Base-by-base conservation (phyloP, 2,797 vertebrate species). In the Enteromius thamalakanensis region DNA sequence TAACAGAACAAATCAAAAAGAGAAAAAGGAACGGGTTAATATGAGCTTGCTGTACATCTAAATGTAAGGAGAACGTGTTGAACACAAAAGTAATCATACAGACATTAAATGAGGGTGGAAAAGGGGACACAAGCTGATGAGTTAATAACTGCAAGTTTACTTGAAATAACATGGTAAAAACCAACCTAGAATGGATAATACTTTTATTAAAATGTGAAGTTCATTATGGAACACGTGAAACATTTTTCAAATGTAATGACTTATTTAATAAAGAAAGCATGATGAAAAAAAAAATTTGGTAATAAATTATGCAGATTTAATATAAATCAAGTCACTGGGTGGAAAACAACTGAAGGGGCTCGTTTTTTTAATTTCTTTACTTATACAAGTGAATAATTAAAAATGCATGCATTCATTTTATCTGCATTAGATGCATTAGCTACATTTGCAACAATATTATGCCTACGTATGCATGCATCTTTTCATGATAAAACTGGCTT, bases 251-350 rank as follows among this genome's bases (percentile, higher is more conserved):
- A 69, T 0, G 17, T 26, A 21, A 68, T 42, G 32, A 42, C 17
- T 58, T 58, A 42, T 69, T 34, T 26, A 55, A 42, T 26, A 42
- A 29, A 12, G 17, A 37, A 17, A 37, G 37, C 10, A 58, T 40
- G 49, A 79, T 53, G 64, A 21, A 6, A 69, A 58, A 64, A 80
- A 29, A 42, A 10, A 45, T 47, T 71, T 32, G 9, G 79, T 64
- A 47, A 60, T 71, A 32, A 32, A 80, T 71, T 0, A 17, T 49
- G 69, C 42, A 23, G 8, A 64, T 81, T 64, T 72, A 4, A 47
- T 37, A 71, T 47, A 26, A 70, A 55, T 70, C 2, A 23, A 79
- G 3, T 55, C 8, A 72, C 6, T 72, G 23, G 17, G 14, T 70
- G 10, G 23, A 58, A 70, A 68, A 26, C 62, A 58, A 79, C 26